phyloP scores from a whole-genome alignment of 2,797 vertebrate species.

The Cyprinodon diabolis region DNA sequence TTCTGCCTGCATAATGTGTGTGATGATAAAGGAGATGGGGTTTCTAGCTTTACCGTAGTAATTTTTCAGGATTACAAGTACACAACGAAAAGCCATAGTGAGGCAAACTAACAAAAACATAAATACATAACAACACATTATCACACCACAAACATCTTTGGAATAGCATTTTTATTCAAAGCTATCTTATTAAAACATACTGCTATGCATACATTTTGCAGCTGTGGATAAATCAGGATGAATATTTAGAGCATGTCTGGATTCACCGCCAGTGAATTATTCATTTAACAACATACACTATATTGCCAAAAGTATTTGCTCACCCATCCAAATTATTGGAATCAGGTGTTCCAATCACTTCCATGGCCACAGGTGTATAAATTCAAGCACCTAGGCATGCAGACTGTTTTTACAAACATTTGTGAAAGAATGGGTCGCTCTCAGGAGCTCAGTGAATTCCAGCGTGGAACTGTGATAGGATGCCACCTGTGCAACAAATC shows the following conservation, averaged over 20 bases:
- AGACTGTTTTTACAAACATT: too few species aligned
- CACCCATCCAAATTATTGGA: too few species aligned
- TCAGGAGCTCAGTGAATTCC: too few species aligned
- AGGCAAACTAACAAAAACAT: background rate
- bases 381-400: too few species aligned
- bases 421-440: too few species aligned
- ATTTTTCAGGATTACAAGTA: background rate
- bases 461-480: too few species aligned
- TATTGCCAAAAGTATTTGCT: too few species aligned
- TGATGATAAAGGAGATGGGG: background rate
- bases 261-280: background rate
- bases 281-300: too few species aligned
- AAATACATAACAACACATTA: background rate
- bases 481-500: too few species aligned
- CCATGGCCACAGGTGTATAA: too few species aligned
- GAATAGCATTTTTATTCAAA: background rate
- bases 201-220: background rate
- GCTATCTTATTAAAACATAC: background rate
- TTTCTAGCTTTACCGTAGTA: background rate
- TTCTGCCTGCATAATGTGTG: background rate
- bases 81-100: background rate
- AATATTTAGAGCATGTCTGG: constrained; percentile 8
- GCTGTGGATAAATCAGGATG: background rate
- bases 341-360: too few species aligned
- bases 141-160: background rate